These are phyloP conservation scores for Rousettus leschenaultii DNA, from an alignment of 2,113 vertebrate genomes.

Conservation along the genomic window DNA sequence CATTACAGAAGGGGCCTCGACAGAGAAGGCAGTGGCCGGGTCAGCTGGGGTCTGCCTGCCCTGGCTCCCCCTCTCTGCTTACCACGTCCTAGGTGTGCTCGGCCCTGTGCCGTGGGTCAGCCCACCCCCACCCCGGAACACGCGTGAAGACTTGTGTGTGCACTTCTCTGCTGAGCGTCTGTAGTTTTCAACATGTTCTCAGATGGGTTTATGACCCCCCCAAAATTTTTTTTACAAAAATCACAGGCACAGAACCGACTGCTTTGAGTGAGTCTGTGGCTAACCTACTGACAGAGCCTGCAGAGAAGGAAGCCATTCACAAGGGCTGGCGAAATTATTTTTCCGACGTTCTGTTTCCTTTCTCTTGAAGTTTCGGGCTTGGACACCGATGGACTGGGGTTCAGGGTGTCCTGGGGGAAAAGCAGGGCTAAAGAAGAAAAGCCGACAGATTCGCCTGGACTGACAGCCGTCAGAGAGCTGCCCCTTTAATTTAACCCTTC, in stretches of 20 bases:
- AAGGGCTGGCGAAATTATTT: background rate
- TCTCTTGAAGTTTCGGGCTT: background rate
- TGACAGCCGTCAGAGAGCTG: background rate
- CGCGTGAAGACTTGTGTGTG: background rate
- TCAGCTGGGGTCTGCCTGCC: background rate
- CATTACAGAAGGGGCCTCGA: background rate
- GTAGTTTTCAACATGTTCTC: background rate
- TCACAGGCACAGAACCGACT: background rate
- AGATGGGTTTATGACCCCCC: background rate
- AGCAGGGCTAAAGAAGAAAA: background rate
- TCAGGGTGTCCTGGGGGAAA: background rate
- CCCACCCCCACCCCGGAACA: rapidly evolving
- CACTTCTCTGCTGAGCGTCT: background rate
- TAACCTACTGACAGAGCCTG: background rate
- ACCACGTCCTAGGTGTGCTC: background rate
- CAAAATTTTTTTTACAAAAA: background rate
- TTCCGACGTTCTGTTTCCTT: background rate
- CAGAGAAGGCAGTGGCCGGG: rapidly evolving
- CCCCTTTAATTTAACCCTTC: background rate
- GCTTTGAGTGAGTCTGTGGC: background rate
- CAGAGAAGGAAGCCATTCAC: background rate
- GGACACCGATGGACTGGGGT: background rate
- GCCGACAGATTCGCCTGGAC: background rate
- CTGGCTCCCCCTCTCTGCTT: background rate
- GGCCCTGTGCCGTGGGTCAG: background rate